phyloP scores from a whole-genome alignment of 2,888 invertebrate species.

The Crossocerus cetratus region DNA sequence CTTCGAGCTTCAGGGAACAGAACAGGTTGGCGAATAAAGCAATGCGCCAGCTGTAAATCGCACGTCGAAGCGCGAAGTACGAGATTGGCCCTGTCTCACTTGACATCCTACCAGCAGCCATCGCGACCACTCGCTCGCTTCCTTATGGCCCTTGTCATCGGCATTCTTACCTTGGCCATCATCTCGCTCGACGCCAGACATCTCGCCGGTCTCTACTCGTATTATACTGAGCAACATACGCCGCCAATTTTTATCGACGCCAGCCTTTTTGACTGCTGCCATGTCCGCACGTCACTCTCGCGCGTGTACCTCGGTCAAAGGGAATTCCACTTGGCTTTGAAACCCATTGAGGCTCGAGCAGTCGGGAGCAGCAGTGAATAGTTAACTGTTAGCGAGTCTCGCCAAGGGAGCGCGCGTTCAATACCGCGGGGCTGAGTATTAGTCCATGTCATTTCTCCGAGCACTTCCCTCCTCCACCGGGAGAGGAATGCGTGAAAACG shows the following conservation, averaged over 20 bases:
- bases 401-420: neutral
- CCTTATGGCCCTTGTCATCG: slow-evolving; percentile 37
- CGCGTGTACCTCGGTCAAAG: no score
- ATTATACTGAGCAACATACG: neutral
- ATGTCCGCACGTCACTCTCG: no score
- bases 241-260: no score
- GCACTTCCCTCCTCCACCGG: neutral
- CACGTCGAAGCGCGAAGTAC: slow-evolving; percentile 50
- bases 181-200: no score
- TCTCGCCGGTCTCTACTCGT: no score
- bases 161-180: slow-evolving; percentile 24
- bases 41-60: slow-evolving; percentile 48
- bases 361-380: no score
- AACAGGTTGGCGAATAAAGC: slow-evolving; percentile 51
- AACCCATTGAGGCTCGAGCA: no score
- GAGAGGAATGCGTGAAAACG: slow-evolving; percentile 14
- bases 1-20: slow-evolving; percentile 17
- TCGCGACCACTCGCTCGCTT: slow-evolving; percentile 40
- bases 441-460: slow-evolving; percentile 5
- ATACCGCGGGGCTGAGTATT: slow-evolving; percentile 10
- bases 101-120: slow-evolving; percentile 21
- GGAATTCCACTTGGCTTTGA: no score
- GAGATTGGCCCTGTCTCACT: slow-evolving; percentile 34
- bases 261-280: no score
- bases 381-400: neutral